Conservation (phyloP, 2,888 invertebrate genomes). For the Griposia aprilina region DNA sequence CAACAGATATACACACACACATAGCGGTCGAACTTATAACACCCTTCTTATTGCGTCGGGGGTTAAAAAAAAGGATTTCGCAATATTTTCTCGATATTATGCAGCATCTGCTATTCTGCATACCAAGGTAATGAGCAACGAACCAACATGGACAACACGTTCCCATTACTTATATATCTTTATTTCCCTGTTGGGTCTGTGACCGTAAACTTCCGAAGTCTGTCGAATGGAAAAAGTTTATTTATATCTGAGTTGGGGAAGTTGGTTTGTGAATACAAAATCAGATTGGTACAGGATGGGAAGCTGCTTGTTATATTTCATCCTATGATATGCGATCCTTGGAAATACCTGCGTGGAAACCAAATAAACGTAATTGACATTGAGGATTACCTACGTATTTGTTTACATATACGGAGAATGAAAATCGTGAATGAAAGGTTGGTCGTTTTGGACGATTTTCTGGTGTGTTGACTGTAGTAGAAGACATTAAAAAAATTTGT, state of each 20-base stretch:
- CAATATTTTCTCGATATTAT: not conserved
- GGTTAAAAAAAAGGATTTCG: no score
- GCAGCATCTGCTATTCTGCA: slow-evolving; percentile 32
- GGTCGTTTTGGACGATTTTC: not conserved
- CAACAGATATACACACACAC: no score
- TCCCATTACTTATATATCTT: slow-evolving; percentile 81
- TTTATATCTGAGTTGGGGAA: slow-evolving; percentile 86
- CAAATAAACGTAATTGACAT: slow-evolving; percentile 25
- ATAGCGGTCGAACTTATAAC: no score
- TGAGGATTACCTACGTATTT: slow-evolving; percentile 7
- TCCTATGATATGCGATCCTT: slow-evolving; percentile 51
- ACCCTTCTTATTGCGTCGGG: no score
- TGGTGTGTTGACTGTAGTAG: not conserved
- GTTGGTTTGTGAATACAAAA: slow-evolving; percentile 86
- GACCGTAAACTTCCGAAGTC: slow-evolving; percentile 84
- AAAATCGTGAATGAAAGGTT: not conserved
- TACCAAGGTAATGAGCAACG: slow-evolving; percentile 62
- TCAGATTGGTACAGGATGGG: slow-evolving; percentile 69
- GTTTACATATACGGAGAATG: slow-evolving; percentile 1
- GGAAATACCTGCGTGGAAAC: slow-evolving; percentile 31
- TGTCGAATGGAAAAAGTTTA: slow-evolving; percentile 88
- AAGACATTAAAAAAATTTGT: no score
- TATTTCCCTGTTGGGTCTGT: slow-evolving; percentile 80
- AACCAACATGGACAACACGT: slow-evolving; percentile 24
- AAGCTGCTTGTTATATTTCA: slow-evolving; percentile 52